Conservation (phyloP, 2,888 invertebrate species). For the Allygus modestus region DNA sequence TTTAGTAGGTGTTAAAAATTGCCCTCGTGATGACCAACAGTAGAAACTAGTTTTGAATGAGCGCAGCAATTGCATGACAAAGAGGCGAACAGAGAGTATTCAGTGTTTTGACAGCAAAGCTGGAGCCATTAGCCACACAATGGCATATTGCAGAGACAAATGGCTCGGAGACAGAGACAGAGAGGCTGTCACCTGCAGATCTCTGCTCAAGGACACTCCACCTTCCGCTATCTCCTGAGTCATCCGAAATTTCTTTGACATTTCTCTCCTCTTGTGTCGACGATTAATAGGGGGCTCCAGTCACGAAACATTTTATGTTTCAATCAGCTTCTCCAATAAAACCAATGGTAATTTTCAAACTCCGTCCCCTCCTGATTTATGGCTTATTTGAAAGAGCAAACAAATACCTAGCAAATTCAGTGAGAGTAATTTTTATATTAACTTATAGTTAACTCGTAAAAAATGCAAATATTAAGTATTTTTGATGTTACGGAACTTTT, state of each 20-base stretch:
- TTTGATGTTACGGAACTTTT: too few relatives aligned
- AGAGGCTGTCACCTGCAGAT: conserved; percentile 42
- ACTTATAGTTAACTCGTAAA: too few relatives aligned
- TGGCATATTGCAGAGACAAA: conserved; percentile 55
- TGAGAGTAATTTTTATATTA: too few relatives aligned
- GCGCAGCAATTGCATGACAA: conserved; percentile 52
- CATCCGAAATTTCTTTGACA: background rate
- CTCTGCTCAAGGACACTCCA: conserved; percentile 24
- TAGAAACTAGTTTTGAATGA: conserved; percentile 54
- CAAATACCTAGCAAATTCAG: too few relatives aligned
- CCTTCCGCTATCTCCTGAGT: background rate
- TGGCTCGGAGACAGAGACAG: conserved; percentile 30
- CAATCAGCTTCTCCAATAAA: too few relatives aligned
- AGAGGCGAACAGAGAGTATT: conserved; percentile 48
- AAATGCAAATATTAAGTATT: too few relatives aligned
- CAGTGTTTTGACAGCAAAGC: conserved; percentile 53
- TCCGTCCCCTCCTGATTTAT: too few relatives aligned
- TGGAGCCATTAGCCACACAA: conserved; percentile 47
- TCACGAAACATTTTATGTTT: too few relatives aligned
- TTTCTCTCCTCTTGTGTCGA: background rate
- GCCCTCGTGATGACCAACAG: conserved; percentile 48
- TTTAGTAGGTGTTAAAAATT: conserved; percentile 52
- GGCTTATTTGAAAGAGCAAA: too few relatives aligned
- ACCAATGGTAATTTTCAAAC: too few relatives aligned
- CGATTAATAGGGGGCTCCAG: too few relatives aligned